Evolutionary conservation across 2,888 invertebrate genomes (phyloP).

Genomic region (Melinaea menophilus): DNA sequence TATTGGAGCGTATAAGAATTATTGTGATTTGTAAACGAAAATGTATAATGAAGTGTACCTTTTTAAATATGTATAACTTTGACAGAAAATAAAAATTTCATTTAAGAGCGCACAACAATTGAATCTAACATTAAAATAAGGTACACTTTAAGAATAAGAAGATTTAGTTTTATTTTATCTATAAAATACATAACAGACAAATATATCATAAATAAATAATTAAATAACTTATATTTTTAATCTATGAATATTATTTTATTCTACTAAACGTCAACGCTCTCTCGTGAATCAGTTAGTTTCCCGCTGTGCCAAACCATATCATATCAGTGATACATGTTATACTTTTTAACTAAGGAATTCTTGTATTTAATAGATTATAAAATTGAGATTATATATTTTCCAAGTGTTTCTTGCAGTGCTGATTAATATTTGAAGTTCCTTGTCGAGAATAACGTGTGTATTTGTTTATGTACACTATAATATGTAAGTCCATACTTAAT

Average conservation of each 20-base stretch:
- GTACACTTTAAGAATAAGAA: too few species aligned
- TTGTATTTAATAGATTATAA: constrained; percentile 35
- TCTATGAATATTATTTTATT: neutral
- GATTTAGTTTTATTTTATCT: too few species aligned
- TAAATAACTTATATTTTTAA: neutral
- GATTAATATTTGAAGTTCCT: constrained; percentile 63
- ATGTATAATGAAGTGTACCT: neutral
- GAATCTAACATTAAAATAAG: too few species aligned
- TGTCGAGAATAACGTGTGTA: constrained; percentile 45
- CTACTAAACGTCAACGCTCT: constrained; percentile 19
- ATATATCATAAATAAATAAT: too few species aligned
- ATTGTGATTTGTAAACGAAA: constrained; percentile 6
- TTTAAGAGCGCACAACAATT: too few species aligned
- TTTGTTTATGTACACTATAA: constrained; percentile 49
- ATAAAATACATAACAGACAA: too few species aligned
- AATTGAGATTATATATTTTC: constrained; percentile 35
- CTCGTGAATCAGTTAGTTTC: constrained; percentile 32
- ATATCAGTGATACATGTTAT: constrained; percentile 65
- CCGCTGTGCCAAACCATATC: constrained; percentile 63
- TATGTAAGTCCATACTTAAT: constrained; percentile 58
- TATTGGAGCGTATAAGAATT: constrained; percentile 19
- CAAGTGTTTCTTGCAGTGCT: constrained; percentile 45
- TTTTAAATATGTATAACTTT: constrained; percentile 7
- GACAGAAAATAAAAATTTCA: constrained; percentile 9
- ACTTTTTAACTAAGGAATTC: constrained; percentile 40